These are phyloP conservation scores for Drosophila grimshawi DNA, from an alignment of 1,140 invertebrate species.

Conservation along the genomic window DNA sequence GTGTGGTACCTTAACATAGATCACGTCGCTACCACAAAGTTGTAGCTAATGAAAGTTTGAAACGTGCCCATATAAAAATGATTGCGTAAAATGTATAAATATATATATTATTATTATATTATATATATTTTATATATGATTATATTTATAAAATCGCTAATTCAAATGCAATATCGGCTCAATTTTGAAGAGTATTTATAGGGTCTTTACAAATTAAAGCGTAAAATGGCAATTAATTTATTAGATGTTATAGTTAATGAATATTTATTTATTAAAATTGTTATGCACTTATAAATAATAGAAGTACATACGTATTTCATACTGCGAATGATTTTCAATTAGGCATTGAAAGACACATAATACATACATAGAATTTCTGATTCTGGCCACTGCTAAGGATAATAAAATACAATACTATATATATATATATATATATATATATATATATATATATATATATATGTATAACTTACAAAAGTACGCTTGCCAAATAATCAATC, in stretches of 20 bases:
- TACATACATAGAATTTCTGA: constrained; percentile 15
- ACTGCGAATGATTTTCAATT: constrained; percentile 30
- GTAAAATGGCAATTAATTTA: background rate
- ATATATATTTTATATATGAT: too few relatives aligned
- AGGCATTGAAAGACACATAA: constrained; percentile 33
- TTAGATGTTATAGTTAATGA: constrained; percentile 36
- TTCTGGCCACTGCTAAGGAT: constrained; percentile 21
- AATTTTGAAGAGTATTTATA: too few relatives aligned
- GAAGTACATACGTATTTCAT: constrained; percentile 51
- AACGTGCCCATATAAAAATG: too few relatives aligned
- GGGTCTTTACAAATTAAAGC: too few relatives aligned
- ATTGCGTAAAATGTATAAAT: too few relatives aligned
- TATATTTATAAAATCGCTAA: too few relatives aligned
- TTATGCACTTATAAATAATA: constrained; percentile 38
- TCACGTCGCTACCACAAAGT: too few relatives aligned
- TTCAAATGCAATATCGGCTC: too few relatives aligned
- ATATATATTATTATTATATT: too few relatives aligned
- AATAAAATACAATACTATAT: background rate
- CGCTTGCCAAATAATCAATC: constrained; percentile 29
- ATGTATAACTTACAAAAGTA: constrained; percentile 44
- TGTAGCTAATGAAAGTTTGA: too few relatives aligned
- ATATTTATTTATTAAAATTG: constrained; percentile 54
- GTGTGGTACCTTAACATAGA: too few relatives aligned
- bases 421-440: background rate
- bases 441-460: background rate